Evolutionary conservation across 2,113 vertebrate species (phyloP), one percentile per base, ranked within the genome.

Genomic region (Vidua macroura): DNA sequence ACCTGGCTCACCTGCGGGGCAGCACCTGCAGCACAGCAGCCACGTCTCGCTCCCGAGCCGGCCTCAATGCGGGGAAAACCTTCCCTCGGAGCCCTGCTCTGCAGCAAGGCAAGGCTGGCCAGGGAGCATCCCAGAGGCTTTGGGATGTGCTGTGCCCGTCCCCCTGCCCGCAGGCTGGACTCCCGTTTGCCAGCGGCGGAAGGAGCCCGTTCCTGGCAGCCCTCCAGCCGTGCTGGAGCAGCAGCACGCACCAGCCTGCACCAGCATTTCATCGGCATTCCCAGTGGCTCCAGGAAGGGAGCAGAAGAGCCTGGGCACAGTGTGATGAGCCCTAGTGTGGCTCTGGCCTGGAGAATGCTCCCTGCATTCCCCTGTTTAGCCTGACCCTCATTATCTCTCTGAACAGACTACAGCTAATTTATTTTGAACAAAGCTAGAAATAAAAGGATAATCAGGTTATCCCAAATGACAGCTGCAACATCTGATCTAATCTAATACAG

Each of bases 381-480:
- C 93, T 92, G 94, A 78, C 93, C 96, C 94, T 92, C 86, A 90
- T 97, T 96, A 85, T 93, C 96, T 95, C 92, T 88, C 97, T 84
- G 90, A 97, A 94, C 96, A 96, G 94, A 85, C 95, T 86, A 97
- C 95, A 90, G 94, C 95, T 98, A 92, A 97, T 97, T 97, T 95
- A 96, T 97, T 97, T 94, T 82, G 90, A 97, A 97, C 95, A 96
- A 95, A 96, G 95, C 83, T 92, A 96, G 96, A 96, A 97, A 97
- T 97, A 97, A 96, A 97, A 97, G 96, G 97, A 97, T 98, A 97
- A 98, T 97, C 97, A 94, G 97, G 96, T 97, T 98, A 97, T 97
- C 97, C 96, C 92, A 96, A 97, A 97, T 97, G 97, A 95, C 96
- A 97, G 97, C 95, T 96, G 93, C 96, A 97, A 97, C 97, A 97